A percentile compares a stretch with the other conserved stretches of the same genome.
phyloP scores from a whole-genome alignment of 1,140 invertebrate genomes.

The Argopecten irradians region DNA sequence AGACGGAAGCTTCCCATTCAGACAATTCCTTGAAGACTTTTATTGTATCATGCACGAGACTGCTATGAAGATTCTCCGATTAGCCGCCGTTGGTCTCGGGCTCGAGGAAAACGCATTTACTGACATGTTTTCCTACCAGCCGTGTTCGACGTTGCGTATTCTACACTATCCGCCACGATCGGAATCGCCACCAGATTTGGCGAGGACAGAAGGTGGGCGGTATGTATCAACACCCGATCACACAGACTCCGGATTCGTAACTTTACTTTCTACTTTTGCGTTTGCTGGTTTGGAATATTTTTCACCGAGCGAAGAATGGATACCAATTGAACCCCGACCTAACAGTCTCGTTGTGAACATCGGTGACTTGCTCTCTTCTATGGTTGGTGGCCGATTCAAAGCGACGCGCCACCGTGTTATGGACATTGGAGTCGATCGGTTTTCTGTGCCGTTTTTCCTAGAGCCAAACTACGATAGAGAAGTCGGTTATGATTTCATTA shows the following conservation, averaged over 20 bases:
- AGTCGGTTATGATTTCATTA: slow-evolving; percentile 31
- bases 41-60: slow-evolving; percentile 33
- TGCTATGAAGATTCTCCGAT: slow-evolving; percentile 48
- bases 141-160: slow-evolving; percentile 55
- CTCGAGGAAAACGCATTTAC: slow-evolving; percentile 53
- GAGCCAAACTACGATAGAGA: slow-evolving; percentile 39
- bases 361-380: slow-evolving; percentile 23
- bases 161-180: slow-evolving; percentile 55
- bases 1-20: slow-evolving; percentile 39
- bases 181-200: slow-evolving; percentile 29
- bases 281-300: slow-evolving; percentile 34
- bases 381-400: too few species aligned
- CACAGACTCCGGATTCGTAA: slow-evolving; percentile 50
- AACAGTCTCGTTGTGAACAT: slow-evolving; percentile 41
- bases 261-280: slow-evolving; percentile 34
- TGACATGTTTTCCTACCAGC: slow-evolving; percentile 49
- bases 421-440: too few species aligned
- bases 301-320: too few species aligned
- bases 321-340: too few species aligned
- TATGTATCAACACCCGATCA: slow-evolving; percentile 46
- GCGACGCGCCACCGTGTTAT: too few species aligned
- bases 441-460: too few species aligned
- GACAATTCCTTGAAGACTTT: slow-evolving; percentile 35
- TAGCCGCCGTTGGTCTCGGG: slow-evolving; percentile 46
- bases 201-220: slow-evolving; percentile 40